These are phyloP conservation scores for Phrixothrix hirtus DNA, from an alignment of 2,888 invertebrate species.

Conservation along the genomic window DNA sequence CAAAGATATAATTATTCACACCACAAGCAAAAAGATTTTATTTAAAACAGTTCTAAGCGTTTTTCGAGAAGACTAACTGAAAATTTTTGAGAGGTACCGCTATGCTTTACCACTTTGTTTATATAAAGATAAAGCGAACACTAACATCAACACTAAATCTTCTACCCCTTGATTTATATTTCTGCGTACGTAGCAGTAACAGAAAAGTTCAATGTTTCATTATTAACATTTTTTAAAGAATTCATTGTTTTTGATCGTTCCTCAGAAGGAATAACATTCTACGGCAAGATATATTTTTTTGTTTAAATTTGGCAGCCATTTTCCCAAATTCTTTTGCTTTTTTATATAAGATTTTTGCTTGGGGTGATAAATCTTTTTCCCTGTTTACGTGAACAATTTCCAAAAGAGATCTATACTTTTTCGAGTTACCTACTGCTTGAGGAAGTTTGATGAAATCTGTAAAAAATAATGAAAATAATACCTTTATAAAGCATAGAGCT, in stretches of 20 bases:
- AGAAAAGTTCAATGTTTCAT: not conserved
- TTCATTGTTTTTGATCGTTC: not conserved
- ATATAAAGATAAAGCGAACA: no score
- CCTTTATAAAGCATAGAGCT: no score
- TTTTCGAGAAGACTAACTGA: conserved; percentile 13
- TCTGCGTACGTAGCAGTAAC: not conserved
- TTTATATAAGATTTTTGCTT: not conserved
- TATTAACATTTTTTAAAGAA: not conserved
- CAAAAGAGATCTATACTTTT: no score
- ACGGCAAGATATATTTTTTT: not conserved
- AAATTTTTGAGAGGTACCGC: conserved; percentile 14
- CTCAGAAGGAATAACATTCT: not conserved
- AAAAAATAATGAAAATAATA: no score
- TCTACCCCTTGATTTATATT: conserved; percentile 11
- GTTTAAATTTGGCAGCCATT: not conserved
- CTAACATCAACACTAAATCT: conserved; percentile 17
- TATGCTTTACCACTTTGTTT: conserved; percentile 13
- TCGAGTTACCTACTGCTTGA: no score
- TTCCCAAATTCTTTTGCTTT: not conserved
- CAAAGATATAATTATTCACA: conserved; percentile 3
- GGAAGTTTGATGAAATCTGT: no score
- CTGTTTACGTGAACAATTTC: no score
- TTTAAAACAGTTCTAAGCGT: not conserved
- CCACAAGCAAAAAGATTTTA: conserved; percentile 7
- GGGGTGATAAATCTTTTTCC: no score